Conservation (phyloP, 2,113 vertebrate species). For the Corythaixoides concolor region DNA sequence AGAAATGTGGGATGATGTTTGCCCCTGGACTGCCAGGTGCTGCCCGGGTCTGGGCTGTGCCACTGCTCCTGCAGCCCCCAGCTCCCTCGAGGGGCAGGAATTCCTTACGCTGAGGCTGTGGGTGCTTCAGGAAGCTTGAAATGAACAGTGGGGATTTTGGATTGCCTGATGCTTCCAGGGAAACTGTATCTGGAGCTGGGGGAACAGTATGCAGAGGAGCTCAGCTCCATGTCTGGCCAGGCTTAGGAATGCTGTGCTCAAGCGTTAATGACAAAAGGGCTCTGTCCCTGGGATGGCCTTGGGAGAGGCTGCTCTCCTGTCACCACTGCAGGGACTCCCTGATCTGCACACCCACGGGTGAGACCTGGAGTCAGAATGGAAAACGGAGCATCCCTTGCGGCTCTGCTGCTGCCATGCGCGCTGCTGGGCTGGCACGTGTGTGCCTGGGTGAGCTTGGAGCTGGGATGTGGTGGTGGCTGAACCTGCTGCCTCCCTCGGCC, state of each 20-base stretch:
- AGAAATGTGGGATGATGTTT: background rate
- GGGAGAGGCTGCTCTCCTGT: background rate
- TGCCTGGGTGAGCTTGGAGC: background rate
- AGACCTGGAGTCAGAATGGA: background rate
- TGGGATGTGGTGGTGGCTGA: background rate
- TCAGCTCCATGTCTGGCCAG: background rate
- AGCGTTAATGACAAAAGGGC: background rate
- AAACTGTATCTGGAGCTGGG: background rate
- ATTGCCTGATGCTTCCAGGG: background rate
- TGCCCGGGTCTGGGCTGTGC: no score
- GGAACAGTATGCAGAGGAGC: background rate
- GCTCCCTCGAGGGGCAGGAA: background rate
- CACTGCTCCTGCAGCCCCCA: background rate
- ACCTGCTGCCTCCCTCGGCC: background rate
- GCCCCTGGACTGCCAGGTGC: background rate
- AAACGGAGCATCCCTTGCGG: background rate
- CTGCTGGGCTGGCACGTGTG: background rate
- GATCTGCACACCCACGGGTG: no score
- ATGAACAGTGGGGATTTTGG: background rate
- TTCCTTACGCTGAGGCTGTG: background rate
- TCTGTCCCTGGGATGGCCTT: background rate
- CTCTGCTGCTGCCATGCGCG: rapidly evolving
- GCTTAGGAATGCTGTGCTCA: background rate
- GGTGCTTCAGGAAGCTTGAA: background rate
- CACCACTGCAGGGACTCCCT: background rate